Percentiles rank a stretch among this genome's conserved stretches.
phyloP scores from a whole-genome alignment of 2,888 invertebrate genomes.

The Tenthredo scrophulariae region DNA sequence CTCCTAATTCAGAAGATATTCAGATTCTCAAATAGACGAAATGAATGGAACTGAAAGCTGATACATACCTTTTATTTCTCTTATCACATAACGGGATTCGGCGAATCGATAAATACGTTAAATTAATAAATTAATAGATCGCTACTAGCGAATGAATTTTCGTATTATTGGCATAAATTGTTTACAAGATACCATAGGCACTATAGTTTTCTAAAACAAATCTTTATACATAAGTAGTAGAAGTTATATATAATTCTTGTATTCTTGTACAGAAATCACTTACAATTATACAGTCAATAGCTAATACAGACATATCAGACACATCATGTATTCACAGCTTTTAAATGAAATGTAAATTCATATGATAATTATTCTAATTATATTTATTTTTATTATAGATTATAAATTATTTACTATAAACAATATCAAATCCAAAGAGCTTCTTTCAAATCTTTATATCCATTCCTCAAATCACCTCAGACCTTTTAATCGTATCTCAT shows the following conservation, averaged over 20 bases:
- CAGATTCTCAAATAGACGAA: neutral
- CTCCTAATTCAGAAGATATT: neutral
- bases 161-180: neutral
- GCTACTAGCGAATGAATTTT: neutral
- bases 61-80: neutral
- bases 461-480: neutral
- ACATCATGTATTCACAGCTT: neutral
- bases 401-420: neutral
- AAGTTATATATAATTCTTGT: neutral
- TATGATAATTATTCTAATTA: neutral
- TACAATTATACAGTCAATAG: neutral
- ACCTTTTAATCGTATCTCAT: neutral
- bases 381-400: neutral
- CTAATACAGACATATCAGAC: neutral
- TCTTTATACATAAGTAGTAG: neutral
- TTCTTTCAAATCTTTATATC: neutral
- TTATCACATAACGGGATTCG: neutral
- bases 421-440: neutral
- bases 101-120: neutral
- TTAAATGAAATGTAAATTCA: neutral
- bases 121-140: neutral
- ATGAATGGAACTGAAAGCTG: neutral
- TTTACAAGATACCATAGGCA: constrained; percentile 10
- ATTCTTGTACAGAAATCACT: neutral
- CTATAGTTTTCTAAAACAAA: neutral